phyloP scores from a whole-genome alignment of 2,113 vertebrate genomes.

The Plecotus auritus region DNA sequence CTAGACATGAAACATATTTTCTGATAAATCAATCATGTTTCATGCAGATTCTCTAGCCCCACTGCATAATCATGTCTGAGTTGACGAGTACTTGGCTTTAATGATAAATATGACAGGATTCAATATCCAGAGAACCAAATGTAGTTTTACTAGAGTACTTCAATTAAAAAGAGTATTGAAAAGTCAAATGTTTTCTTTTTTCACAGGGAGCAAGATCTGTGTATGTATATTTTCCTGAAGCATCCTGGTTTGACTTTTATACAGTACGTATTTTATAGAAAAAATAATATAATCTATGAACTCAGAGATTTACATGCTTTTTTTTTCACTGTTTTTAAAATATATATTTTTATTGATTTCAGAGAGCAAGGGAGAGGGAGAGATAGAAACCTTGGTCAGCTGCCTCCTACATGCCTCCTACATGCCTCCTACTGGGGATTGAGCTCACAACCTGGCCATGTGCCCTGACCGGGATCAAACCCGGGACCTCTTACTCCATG shows the following conservation, averaged over 20 bases:
- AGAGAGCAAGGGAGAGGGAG: no score
- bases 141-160: neutral
- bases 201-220: constrained; percentile 76
- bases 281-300: neutral
- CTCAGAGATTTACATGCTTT: neutral
- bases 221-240: constrained; percentile 75
- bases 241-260: constrained; percentile 75
- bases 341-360: no score
- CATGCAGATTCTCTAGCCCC: neutral
- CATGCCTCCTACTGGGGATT: no score
- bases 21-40: neutral
- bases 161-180: neutral
- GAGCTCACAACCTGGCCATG: no score
- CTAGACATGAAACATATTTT: neutral
- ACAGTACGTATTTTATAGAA: constrained; percentile 61
- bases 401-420: no score
- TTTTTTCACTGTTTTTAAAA: neutral
- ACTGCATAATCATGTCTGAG: neutral
- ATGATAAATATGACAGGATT: neutral
- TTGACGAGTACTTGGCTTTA: neutral
- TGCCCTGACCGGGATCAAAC: no score
- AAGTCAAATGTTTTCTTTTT: constrained; percentile 45
- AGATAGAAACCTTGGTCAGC: no score
- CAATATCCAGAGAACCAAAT: neutral
- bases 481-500: no score